Conservation (phyloP, 2,113 vertebrate genomes). For the Urocitellus parryii region DNA sequence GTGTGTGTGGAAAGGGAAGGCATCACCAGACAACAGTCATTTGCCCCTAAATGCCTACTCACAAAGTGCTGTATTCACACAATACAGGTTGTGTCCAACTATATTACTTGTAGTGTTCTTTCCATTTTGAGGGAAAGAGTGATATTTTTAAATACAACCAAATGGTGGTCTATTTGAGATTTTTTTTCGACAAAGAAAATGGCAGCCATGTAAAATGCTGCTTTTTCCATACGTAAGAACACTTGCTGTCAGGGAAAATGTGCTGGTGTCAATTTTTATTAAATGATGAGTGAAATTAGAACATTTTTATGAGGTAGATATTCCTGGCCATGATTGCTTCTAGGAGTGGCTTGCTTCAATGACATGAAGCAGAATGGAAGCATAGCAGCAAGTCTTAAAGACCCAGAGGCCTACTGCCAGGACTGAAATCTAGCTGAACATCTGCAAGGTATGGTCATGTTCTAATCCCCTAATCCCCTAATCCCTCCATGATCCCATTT, state of each 20-base stretch:
- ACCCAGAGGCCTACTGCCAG: not conserved
- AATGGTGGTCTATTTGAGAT: not conserved
- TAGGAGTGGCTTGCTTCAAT: not conserved
- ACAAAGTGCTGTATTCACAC: not conserved
- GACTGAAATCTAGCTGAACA: not conserved
- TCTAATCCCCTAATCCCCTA: not conserved
- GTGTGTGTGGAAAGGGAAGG: not conserved
- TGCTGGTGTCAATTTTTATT: slow-evolving; percentile 13
- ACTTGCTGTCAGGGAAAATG: not conserved
- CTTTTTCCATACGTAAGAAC: not conserved
- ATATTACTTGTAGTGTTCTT: not conserved
- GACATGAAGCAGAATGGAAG: not conserved
- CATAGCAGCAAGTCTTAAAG: not conserved
- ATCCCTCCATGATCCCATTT: not conserved
- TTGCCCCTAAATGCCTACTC: not conserved
- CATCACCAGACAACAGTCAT: not conserved
- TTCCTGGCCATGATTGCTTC: not conserved
- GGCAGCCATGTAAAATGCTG: not conserved
- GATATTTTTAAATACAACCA: not conserved
- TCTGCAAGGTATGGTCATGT: not conserved
- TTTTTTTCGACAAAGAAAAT: slow-evolving; percentile 6
- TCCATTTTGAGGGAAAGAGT: slow-evolving; percentile 21
- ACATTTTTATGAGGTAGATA: not conserved
- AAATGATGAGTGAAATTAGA: not conserved
- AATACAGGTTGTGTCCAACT: not conserved